Evolutionary conservation across 2,113 vertebrate genomes (phyloP).

Genomic region (Leptobrachium ailaonicum): DNA sequence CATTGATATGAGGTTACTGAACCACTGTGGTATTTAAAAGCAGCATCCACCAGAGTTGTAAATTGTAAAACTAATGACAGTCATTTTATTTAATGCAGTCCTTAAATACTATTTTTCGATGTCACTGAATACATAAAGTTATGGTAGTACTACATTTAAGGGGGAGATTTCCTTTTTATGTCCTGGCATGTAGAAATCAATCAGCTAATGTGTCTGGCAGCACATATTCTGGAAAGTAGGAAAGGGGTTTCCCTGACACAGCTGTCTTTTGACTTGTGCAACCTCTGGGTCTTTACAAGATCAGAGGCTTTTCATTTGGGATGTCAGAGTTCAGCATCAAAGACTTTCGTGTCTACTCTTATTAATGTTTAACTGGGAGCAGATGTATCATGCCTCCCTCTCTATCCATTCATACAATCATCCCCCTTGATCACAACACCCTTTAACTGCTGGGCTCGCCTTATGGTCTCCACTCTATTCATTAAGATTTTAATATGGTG

Average conservation of each 20-base stretch:
- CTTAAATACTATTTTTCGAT: too few species aligned
- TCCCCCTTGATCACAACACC: background rate
- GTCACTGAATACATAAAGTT: too few species aligned
- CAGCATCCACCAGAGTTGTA: too few species aligned
- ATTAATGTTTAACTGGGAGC: slow-evolving; percentile 68
- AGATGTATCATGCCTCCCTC: slow-evolving; percentile 58
- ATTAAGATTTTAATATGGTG: too few species aligned
- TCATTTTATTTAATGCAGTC: too few species aligned
- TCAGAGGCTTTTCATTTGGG: slow-evolving; percentile 62
- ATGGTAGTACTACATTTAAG: too few species aligned
- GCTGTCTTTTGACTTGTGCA: slow-evolving; percentile 66
- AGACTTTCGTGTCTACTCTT: slow-evolving; percentile 57
- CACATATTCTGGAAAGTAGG: slow-evolving; percentile 35
- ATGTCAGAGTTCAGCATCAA: slow-evolving; percentile 63
- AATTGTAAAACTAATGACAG: too few species aligned
- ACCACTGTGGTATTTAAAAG: too few species aligned
- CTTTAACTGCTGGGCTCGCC: slow-evolving; percentile 14
- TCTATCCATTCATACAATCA: slow-evolving; percentile 39
- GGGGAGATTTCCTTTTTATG: too few species aligned
- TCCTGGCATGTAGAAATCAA: background rate
- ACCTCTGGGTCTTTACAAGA: slow-evolving; percentile 60
- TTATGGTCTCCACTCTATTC: background rate
- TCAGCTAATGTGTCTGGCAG: slow-evolving; percentile 15
- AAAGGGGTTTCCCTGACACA: slow-evolving; percentile 50
- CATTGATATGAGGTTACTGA: too few species aligned